Conservation (phyloP, 2,797 vertebrate species). For the Brotula barbata region DNA sequence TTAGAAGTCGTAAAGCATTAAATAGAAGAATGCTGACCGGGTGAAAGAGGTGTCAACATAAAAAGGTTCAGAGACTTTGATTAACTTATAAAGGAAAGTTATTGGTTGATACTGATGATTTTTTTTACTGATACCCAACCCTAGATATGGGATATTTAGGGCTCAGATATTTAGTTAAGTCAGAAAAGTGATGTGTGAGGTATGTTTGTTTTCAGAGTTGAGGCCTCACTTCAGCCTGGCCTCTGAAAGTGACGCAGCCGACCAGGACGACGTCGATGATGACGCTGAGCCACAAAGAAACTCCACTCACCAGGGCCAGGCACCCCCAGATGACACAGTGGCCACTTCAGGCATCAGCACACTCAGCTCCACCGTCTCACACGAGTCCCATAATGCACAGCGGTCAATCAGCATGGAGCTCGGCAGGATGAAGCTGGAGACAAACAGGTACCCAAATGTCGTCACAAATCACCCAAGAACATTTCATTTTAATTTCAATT, state of each 20-base stretch:
- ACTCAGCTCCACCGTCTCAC: conserved; percentile 94
- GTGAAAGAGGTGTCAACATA: no score
- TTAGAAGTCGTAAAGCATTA: no score
- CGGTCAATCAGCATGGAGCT: conserved; percentile 90
- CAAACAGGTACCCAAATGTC: conserved; percentile 79
- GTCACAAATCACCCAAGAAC: neutral
- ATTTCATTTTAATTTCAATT: no score
- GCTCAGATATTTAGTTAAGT: no score
- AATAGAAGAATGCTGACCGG: no score
- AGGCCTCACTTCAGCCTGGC: conserved; percentile 95
- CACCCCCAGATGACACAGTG: conserved; percentile 87
- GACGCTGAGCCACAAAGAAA: conserved; percentile 77
- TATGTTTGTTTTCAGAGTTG: conserved; percentile 80
- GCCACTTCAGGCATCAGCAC: conserved; percentile 98
- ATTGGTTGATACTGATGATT: no score
- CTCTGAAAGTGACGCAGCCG: conserved; percentile 93
- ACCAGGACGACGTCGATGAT: conserved; percentile 89
- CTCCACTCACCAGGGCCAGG: conserved; percentile 77
- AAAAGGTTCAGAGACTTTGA: no score
- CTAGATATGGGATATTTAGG: no score
- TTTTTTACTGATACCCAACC: no score
- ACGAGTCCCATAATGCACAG: conserved; percentile 87
- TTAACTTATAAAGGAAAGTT: no score
- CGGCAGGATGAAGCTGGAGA: conserved; percentile 94
- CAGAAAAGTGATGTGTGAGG: neutral